phyloP scores from a whole-genome alignment of 2,113 vertebrate species.

The Neoarius graeffei region DNA sequence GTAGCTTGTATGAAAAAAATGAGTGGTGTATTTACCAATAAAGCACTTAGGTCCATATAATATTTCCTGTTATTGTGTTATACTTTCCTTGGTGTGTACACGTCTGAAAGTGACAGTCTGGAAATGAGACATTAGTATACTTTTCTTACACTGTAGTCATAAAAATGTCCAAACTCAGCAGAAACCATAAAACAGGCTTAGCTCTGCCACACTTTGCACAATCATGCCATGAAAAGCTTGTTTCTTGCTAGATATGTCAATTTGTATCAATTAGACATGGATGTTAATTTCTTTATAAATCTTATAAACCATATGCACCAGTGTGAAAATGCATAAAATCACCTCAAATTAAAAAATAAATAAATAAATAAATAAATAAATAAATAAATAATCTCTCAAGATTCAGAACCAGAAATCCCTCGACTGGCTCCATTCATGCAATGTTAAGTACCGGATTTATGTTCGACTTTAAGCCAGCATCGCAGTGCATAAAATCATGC shows the following conservation, averaged over 20 bases:
- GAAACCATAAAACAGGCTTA: neutral
- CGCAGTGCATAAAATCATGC: neutral
- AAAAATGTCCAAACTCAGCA: constrained; percentile 2
- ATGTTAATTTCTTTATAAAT: neutral
- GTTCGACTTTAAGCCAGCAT: neutral
- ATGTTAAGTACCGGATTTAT: neutral
- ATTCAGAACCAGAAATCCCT: neutral
- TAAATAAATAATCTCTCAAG: neutral
- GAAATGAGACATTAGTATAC: neutral
- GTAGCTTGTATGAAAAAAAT: no score
- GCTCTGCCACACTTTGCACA: neutral
- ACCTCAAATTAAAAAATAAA: neutral
- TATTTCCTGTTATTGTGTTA: neutral
- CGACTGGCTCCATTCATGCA: neutral
- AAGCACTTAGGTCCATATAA: no score
- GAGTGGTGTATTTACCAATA: no score
- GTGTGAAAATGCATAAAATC: neutral
- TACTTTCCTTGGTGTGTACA: neutral
- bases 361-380: neutral
- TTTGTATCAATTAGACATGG: neutral
- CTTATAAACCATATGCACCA: constrained; percentile 1
- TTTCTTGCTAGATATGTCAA: neutral
- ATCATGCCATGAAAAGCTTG: neutral
- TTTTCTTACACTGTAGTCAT: neutral
- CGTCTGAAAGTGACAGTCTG: neutral